phyloP scores from a whole-genome alignment of 2,797 vertebrate species.

The Todus mexicanus region DNA sequence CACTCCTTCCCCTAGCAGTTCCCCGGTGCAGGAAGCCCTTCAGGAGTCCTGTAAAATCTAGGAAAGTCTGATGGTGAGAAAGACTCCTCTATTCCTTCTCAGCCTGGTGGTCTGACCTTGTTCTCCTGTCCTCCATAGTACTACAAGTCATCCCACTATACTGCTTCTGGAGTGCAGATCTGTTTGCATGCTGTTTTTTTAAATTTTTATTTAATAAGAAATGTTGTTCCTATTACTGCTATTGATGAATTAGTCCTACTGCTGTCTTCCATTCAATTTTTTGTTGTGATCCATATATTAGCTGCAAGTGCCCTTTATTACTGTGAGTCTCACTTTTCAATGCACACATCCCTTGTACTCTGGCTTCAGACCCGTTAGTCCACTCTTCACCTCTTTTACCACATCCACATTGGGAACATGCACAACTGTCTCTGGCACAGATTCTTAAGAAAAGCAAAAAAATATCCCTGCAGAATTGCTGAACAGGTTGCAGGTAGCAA shows the following conservation, averaged over 20 bases:
- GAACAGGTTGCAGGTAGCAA: neutral
- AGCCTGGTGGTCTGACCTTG: neutral
- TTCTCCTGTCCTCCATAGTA: neutral
- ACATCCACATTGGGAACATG: rapidly evolving
- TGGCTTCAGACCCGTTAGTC: neutral
- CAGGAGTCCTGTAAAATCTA: neutral
- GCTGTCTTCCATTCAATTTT: neutral
- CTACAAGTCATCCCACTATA: neutral
- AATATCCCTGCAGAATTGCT: neutral
- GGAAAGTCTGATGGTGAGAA: neutral
- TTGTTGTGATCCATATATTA: neutral
- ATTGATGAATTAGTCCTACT: neutral
- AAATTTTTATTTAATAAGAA: neutral
- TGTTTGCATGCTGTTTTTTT: neutral
- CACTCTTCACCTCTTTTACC: neutral
- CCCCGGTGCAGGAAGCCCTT: neutral
- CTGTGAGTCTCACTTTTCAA: neutral
- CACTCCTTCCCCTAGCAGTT: neutral
- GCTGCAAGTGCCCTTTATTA: neutral
- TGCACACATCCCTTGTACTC: neutral
- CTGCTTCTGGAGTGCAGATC: neutral
- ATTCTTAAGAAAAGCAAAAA: neutral
- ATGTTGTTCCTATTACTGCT: neutral
- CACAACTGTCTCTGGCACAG: neutral
- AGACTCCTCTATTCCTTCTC: neutral